Conservation (phyloP, 92 coral and sea anemone species). For the Bergia puertoricense region DNA sequence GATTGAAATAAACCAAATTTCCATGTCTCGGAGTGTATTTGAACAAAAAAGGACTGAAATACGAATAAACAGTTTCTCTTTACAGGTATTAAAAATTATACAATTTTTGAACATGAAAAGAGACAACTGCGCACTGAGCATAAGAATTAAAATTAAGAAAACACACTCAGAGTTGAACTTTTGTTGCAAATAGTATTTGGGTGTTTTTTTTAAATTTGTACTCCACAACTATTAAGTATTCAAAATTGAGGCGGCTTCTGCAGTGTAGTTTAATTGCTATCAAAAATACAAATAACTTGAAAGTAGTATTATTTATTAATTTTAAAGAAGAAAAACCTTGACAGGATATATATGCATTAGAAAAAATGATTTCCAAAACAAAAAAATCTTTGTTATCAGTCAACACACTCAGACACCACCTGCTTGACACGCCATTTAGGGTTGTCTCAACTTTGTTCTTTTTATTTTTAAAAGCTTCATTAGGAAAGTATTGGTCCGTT, state of each 20-base stretch:
- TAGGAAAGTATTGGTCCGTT: background rate
- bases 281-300: too few relatives aligned
- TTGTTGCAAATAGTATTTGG: background rate
- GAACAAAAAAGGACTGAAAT: too few relatives aligned
- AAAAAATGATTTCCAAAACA: too few relatives aligned
- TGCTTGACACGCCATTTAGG: background rate
- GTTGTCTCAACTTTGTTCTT: background rate
- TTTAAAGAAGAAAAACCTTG: too few relatives aligned
- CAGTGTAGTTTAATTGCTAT: background rate
- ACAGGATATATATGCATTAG: too few relatives aligned
- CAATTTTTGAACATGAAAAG: too few relatives aligned
- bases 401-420: background rate
- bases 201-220: background rate
- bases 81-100: too few relatives aligned
- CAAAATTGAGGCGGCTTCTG: background rate
- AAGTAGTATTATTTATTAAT: too few relatives aligned
- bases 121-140: background rate
- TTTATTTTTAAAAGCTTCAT: background rate
- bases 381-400: background rate
- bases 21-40: too few relatives aligned
- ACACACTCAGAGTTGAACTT: background rate
- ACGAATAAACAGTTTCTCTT: too few relatives aligned
- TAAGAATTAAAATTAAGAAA: too few relatives aligned
- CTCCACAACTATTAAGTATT: background rate
- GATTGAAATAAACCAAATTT: too few relatives aligned